These are phyloP conservation scores for Bedellia somnulentella DNA, from an alignment of 2,888 invertebrate species.

Conservation along the genomic window DNA sequence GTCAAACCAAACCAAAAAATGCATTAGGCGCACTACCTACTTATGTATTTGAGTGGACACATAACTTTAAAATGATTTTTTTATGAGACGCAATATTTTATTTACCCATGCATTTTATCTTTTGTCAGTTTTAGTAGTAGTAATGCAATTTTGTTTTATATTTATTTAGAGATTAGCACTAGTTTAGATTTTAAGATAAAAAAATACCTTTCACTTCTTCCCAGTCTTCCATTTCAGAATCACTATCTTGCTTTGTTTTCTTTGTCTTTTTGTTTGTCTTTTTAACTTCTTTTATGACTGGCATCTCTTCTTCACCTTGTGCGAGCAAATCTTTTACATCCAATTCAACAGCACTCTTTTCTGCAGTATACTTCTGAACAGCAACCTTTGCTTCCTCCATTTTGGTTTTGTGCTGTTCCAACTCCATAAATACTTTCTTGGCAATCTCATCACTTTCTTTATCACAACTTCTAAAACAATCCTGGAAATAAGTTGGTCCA, in stretches of 20 bases:
- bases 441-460: slow-evolving; percentile 45
- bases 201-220: slow-evolving; percentile 70
- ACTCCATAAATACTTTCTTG: slow-evolving; percentile 51
- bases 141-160: too few species aligned
- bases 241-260: slow-evolving; percentile 36
- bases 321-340: slow-evolving; percentile 68
- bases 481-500: too few species aligned
- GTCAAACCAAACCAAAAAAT: too few species aligned
- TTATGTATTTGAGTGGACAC: too few species aligned
- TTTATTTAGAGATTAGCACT: too few species aligned
- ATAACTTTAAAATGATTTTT: too few species aligned
- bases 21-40: too few species aligned
- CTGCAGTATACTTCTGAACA: slow-evolving; percentile 48
- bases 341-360: slow-evolving; percentile 17
- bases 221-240: slow-evolving; percentile 71
- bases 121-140: too few species aligned
- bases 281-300: slow-evolving; percentile 20
- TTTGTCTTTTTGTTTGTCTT: too few species aligned
- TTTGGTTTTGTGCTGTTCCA: slow-evolving; percentile 61
- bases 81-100: too few species aligned
- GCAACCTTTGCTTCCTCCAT: slow-evolving; percentile 64
- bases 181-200: not conserved
- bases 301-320: slow-evolving; percentile 58
- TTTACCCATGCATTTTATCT: too few species aligned
- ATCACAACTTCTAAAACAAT: slow-evolving; percentile 29